Evolutionary conservation across 2,797 vertebrate genomes (phyloP).

Genomic region (Ctenochaetus hawaiiensis): DNA sequence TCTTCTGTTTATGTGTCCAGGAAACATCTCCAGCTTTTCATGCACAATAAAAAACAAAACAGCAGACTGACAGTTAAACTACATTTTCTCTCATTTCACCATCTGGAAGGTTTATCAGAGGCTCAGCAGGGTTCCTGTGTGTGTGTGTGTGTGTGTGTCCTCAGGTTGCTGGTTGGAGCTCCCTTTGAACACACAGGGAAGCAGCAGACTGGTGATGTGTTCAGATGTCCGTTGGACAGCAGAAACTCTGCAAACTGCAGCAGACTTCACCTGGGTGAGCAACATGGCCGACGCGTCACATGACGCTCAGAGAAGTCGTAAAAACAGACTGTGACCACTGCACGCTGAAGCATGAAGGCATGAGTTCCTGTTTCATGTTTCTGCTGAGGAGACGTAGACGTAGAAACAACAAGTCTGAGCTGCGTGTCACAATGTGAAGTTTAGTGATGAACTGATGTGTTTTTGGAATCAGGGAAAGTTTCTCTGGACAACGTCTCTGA

Average conservation of each 20-base stretch:
- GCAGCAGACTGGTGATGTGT: slow-evolving; percentile 92
- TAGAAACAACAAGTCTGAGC: too few species aligned
- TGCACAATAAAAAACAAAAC: too few species aligned
- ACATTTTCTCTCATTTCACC: too few species aligned
- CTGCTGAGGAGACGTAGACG: too few species aligned
- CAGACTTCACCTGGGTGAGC: slow-evolving; percentile 77
- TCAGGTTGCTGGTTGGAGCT: slow-evolving; percentile 92
- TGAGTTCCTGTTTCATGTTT: too few species aligned
- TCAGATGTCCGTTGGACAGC: slow-evolving; percentile 86
- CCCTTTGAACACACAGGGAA: slow-evolving; percentile 88
- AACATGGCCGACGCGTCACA: background rate
- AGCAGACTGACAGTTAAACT: too few species aligned
- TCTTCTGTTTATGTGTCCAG: too few species aligned
- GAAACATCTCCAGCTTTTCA: too few species aligned
- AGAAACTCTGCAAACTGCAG: slow-evolving; percentile 85
- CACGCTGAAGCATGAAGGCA: background rate
- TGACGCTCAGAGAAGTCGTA: too few species aligned
- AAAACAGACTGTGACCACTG: background rate
- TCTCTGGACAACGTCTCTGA: slow-evolving; percentile 92
- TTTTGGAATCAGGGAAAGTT: slow-evolving; percentile 76
- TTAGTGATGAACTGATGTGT: background rate
- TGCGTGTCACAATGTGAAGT: background rate
- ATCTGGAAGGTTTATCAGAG: too few species aligned
- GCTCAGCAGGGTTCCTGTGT: background rate
- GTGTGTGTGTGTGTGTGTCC: slow-evolving; percentile 17